A percentile compares a stretch with the other conserved stretches of the same genome.
phyloP scores from a whole-genome alignment of 2,113 vertebrate genomes.

The Pica pica region DNA sequence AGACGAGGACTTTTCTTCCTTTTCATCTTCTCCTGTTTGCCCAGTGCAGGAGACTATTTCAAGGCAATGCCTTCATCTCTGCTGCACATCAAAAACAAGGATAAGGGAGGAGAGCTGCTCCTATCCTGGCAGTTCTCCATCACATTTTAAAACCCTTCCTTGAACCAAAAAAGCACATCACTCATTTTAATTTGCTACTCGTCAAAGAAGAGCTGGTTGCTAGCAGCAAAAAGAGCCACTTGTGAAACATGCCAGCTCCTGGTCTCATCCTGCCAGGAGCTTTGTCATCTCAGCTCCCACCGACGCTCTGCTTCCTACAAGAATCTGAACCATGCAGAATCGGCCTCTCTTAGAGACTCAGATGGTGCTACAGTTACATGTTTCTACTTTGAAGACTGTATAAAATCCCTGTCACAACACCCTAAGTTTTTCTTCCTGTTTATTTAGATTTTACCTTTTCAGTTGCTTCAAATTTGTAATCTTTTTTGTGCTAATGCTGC shows the following conservation, averaged over 20 bases:
- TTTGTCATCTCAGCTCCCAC: constrained; percentile 24
- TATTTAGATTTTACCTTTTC: not conserved
- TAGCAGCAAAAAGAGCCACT: constrained; percentile 58
- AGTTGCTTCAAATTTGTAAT: not conserved
- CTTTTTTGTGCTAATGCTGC: not conserved
- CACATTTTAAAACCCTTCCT: constrained; percentile 23
- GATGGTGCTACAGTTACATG: not conserved
- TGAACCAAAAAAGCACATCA: constrained; percentile 56
- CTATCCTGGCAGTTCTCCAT: constrained; percentile 33
- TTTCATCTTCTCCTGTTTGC: constrained; percentile 7
- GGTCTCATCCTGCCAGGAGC: constrained; percentile 43
- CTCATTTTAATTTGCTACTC: constrained; percentile 48
- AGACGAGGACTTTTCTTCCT: not conserved
- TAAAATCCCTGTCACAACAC: not conserved
- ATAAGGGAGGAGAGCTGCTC: constrained; percentile 19
- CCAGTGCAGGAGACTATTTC: not conserved
- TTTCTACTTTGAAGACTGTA: not conserved
- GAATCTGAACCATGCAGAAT: not conserved
- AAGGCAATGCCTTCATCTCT: not conserved
- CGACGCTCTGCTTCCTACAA: not conserved
- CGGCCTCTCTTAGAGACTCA: not conserved
- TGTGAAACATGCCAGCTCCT: constrained; percentile 39
- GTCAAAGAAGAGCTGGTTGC: constrained; percentile 25
- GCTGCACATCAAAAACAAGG: constrained; percentile 19
- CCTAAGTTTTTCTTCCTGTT: not conserved